phyloP scores from a whole-genome alignment of 2,888 invertebrate species.

The Diloba caeruleocephala region DNA sequence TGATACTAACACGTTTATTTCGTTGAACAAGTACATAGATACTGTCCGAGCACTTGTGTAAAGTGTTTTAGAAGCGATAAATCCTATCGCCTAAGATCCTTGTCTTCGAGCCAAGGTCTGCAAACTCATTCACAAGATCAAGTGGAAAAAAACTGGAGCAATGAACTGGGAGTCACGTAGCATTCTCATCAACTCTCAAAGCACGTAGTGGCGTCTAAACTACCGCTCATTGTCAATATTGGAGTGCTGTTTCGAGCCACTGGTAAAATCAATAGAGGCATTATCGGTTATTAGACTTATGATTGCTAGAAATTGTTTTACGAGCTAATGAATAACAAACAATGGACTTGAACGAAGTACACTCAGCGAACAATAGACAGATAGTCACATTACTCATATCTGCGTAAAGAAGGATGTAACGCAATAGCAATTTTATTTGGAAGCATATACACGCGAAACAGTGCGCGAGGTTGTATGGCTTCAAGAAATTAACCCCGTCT shows the following conservation, averaged over 20 bases:
- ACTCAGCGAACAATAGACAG: constrained; percentile 32
- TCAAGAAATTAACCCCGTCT: constrained; percentile 35
- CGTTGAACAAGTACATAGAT: constrained; percentile 52
- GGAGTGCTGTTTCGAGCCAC: constrained; percentile 80
- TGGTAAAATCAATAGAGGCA: constrained; percentile 84
- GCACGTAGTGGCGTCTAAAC: constrained; percentile 87
- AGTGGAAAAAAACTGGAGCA: constrained; percentile 86
- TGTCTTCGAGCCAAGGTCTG: constrained; percentile 78
- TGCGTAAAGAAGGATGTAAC: constrained; percentile 16
- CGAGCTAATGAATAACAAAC: constrained; percentile 72
- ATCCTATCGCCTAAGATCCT: constrained; percentile 73
- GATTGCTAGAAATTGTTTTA: constrained; percentile 74
- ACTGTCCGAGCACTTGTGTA: constrained; percentile 55
- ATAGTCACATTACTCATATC: constrained; percentile 19
- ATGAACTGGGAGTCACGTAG: constrained; percentile 87
- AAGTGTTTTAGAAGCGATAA: constrained; percentile 74
- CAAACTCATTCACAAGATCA: constrained; percentile 85
- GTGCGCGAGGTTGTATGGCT: constrained; percentile 13
- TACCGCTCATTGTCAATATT: constrained; percentile 88
- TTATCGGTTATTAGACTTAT: constrained; percentile 80
- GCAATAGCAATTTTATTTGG: constrained; percentile 24
- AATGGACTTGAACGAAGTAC: constrained; percentile 44
- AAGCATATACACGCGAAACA: constrained; percentile 25
- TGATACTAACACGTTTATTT: constrained; percentile 54
- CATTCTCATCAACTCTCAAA: constrained; percentile 79